Evolutionary conservation across 2,888 invertebrate species (phyloP).

Genomic region (Agapetus fuscipes): DNA sequence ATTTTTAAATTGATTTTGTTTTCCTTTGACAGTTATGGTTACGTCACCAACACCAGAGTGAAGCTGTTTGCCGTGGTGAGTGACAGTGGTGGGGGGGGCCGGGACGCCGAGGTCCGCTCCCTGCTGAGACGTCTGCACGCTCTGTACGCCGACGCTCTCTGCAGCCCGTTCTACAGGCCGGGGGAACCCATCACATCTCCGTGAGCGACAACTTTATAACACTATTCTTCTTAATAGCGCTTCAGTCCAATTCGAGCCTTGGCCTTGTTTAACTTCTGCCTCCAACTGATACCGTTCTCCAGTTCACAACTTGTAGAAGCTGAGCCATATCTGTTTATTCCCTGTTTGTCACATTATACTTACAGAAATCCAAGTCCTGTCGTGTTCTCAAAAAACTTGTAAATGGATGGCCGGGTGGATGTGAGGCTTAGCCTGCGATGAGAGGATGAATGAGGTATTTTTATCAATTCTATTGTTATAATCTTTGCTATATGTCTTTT

Average conservation of each 20-base stretch:
- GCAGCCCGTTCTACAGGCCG: conserved; percentile 94
- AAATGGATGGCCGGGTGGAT: too few relatives aligned
- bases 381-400: too few relatives aligned
- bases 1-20: too few relatives aligned
- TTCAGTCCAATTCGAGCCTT: too few relatives aligned
- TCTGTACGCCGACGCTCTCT: conserved; percentile 88
- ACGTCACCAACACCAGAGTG: conserved; percentile 94
- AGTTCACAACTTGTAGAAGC: too few relatives aligned
- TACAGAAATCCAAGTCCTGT: too few relatives aligned
- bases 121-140: conserved; percentile 80
- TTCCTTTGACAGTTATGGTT: conserved; percentile 64
- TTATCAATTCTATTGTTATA: too few relatives aligned
- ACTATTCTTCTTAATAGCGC: too few relatives aligned
- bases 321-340: conserved; percentile 6
- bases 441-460: too few relatives aligned
- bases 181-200: conserved; percentile 80
- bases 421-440: too few relatives aligned
- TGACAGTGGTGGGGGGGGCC: conserved; percentile 73
- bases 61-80: conserved; percentile 91
- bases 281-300: conserved; percentile 1
- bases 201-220: conserved; percentile 46
- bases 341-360: too few relatives aligned
- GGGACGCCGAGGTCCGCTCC: conserved; percentile 91
- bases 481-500: too few relatives aligned
- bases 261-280: conserved; percentile 4